A percentile compares a stretch with the other conserved stretches of the same genome.
Evolutionary conservation across 2,888 invertebrate genomes (phyloP).

Genomic region (Stenolophus ochropezus): DNA sequence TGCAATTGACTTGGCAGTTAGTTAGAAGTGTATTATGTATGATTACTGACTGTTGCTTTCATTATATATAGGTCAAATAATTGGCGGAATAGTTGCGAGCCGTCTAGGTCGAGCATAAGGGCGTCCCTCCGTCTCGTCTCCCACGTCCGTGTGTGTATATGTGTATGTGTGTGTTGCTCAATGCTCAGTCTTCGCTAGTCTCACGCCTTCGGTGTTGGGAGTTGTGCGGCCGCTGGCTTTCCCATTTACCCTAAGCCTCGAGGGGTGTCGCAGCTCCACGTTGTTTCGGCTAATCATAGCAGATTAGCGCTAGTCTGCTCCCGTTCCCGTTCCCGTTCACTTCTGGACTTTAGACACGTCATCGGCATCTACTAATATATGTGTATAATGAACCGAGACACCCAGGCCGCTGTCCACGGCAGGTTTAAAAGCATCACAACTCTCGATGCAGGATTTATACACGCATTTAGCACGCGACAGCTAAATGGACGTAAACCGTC

Average conservation of each 20-base stretch:
- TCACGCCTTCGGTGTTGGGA: too few relatives aligned
- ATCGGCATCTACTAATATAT: not conserved
- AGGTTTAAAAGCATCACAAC: conserved; percentile 39
- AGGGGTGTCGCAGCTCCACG: conserved; percentile 40
- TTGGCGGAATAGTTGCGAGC: conserved; percentile 27
- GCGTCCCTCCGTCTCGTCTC: conserved; percentile 17
- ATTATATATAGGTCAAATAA: conserved; percentile 52
- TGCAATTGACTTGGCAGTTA: conserved; percentile 22
- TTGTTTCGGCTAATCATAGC: conserved; percentile 54
- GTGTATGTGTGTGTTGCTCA: conserved; percentile 18
- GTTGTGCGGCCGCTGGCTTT: not conserved
- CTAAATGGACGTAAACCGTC: conserved; percentile 1
- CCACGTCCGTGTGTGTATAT: not conserved
- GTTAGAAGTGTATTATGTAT: conserved; percentile 22
- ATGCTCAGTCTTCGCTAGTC: conserved; percentile 12
- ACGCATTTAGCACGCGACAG: conserved; percentile 4
- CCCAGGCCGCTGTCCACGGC: not conserved
- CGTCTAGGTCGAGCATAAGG: conserved; percentile 23
- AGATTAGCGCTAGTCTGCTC: conserved; percentile 43
- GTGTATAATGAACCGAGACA: not conserved
- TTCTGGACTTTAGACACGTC: conserved; percentile 32
- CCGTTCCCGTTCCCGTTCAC: not conserved
- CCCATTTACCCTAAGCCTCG: conserved; percentile 10
- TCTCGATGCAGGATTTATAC: conserved; percentile 26
- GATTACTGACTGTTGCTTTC: conserved; percentile 28